These are phyloP conservation scores for Hippopotamyrus pictus DNA, from an alignment of 2,797 vertebrate genomes.

Conservation along the genomic window DNA sequence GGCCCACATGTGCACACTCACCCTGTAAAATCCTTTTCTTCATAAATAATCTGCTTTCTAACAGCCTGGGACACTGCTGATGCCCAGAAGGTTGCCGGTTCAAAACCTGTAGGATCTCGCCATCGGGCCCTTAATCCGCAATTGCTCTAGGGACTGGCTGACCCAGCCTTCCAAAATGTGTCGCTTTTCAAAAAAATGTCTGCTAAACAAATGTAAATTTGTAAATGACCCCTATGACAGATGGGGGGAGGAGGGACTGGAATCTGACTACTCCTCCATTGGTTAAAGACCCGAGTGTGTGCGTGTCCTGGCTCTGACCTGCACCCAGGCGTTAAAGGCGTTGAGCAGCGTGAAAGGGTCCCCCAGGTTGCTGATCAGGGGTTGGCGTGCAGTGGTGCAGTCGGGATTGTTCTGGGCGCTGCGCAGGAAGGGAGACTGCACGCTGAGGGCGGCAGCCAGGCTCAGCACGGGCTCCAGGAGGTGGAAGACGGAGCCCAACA, in stretches of 20 bases:
- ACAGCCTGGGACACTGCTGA: background rate
- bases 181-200: background rate
- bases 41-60: background rate
- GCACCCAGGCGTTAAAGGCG: constrained; percentile 83
- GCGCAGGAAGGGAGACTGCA: constrained; percentile 80
- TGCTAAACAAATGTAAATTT: background rate
- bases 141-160: background rate
- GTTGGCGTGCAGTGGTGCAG: constrained; percentile 60
- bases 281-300: background rate
- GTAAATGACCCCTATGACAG: background rate
- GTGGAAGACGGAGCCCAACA: constrained; percentile 73
- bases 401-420: constrained; percentile 68
- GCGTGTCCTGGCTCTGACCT: constrained; percentile 60
- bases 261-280: background rate
- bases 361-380: constrained; percentile 78
- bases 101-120: background rate
- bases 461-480: constrained; percentile 78
- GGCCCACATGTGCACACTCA: background rate
- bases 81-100: background rate
- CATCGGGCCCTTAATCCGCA: background rate
- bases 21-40: background rate
- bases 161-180: background rate
- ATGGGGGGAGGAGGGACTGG: background rate
- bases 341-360: constrained; percentile 87
- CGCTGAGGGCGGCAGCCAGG: constrained; percentile 73